Evolutionary conservation across 2,888 invertebrate species (phyloP).

Genomic region (Pseudococcus viburni): DNA sequence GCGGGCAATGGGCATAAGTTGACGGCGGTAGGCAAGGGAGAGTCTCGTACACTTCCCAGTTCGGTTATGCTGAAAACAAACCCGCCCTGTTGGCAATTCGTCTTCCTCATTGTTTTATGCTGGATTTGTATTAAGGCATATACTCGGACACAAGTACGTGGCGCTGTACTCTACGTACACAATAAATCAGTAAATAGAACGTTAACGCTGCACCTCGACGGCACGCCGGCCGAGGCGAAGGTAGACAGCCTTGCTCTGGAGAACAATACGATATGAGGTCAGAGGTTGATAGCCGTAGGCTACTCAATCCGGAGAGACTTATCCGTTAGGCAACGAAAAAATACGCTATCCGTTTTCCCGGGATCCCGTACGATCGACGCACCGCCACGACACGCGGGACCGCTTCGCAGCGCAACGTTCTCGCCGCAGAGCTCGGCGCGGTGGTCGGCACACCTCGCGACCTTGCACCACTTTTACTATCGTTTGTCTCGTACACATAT

Average conservation of each 20-base stretch:
- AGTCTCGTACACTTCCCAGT: conserved; percentile 3
- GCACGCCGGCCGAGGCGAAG: not conserved
- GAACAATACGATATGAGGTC: conserved; percentile 60
- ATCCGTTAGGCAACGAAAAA: conserved; percentile 52
- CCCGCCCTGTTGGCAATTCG: conserved; percentile 35
- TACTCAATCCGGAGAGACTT: conserved; percentile 33
- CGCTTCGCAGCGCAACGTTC: conserved; percentile 17
- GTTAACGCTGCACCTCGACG: conserved; percentile 30
- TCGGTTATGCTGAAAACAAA: not conserved
- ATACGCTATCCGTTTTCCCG: conserved; percentile 40
- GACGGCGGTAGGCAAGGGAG: not conserved
- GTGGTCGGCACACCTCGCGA: conserved; percentile 56
- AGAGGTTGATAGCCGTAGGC: conserved; percentile 57
- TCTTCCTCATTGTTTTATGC: conserved; percentile 10
- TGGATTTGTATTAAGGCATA: not conserved
- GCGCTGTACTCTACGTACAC: not conserved
- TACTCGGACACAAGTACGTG: not conserved
- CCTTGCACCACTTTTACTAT: conserved; percentile 64
- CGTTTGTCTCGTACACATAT: conserved; percentile 24
- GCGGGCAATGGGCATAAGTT: not conserved
- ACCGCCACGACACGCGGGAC: not conserved
- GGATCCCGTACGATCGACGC: not conserved
- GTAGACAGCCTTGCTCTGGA: conserved; percentile 59
- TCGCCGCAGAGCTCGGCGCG: not conserved
- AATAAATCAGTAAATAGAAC: conserved; percentile 57